Conservation (phyloP, 2,113 vertebrate genomes). For the Chelonoidis abingdonii region DNA sequence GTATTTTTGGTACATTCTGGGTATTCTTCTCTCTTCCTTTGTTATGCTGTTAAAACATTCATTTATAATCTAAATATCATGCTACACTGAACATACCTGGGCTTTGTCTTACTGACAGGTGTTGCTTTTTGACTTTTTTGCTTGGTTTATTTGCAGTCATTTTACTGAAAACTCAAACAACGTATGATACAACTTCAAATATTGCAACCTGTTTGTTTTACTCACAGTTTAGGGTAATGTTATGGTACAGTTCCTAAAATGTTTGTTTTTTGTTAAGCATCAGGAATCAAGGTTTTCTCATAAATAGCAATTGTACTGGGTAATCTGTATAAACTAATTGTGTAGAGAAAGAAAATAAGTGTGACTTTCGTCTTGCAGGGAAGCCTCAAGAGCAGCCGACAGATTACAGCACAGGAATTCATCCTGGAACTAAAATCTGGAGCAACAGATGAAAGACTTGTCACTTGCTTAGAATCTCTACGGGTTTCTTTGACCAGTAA, state of each 20-base stretch:
- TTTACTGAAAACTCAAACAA: not conserved
- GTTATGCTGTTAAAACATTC: no score
- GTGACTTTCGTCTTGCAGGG: constrained; percentile 82
- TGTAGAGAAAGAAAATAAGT: not conserved
- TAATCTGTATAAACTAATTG: not conserved
- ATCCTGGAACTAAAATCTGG: constrained; percentile 92
- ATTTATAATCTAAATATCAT: not conserved
- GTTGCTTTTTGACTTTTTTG: not conserved
- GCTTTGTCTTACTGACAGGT: not conserved
- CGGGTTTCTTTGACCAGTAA: constrained; percentile 96
- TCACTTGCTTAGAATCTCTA: constrained; percentile 92
- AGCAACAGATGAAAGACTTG: constrained; percentile 90
- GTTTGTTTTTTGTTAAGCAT: not conserved
- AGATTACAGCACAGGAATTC: constrained; percentile 95
- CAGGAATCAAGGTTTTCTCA: not conserved
- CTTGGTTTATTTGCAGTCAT: not conserved
- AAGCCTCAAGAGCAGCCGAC: constrained; percentile 88
- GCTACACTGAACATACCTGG: not conserved
- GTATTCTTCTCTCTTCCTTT: no score
- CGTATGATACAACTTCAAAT: not conserved
- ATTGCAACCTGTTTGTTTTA: not conserved
- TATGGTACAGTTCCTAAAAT: not conserved
- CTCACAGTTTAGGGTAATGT: not conserved
- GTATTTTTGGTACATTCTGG: no score
- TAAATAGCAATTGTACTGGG: not conserved